Conservation (phyloP, 2,797 vertebrate species). For the Manis crassicaudata region DNA sequence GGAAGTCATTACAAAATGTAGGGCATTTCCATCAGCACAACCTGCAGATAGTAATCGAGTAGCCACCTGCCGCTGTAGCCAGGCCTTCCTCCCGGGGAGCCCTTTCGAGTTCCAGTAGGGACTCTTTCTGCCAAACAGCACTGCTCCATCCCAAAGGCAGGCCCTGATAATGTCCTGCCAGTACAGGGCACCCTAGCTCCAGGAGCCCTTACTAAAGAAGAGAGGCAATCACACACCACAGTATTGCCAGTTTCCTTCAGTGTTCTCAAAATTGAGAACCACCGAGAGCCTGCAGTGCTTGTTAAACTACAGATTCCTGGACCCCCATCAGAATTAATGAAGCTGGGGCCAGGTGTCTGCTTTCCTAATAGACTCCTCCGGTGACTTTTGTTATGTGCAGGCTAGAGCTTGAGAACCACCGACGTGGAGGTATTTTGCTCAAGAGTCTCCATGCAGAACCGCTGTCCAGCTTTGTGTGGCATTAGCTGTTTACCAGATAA, state of each 20-base stretch:
- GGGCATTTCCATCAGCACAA: neutral
- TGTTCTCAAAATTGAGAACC: neutral
- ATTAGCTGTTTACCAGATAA: neutral
- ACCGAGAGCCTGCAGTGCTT: neutral
- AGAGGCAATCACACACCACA: neutral
- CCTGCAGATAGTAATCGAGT: neutral
- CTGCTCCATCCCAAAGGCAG: neutral
- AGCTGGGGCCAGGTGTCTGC: neutral
- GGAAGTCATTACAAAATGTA: constrained; percentile 29
- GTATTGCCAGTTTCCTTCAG: accelerated
- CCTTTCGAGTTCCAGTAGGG: neutral
- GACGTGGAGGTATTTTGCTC: neutral
- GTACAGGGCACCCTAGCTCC: neutral
- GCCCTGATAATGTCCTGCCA: accelerated
- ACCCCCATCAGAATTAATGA: neutral
- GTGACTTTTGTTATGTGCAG: accelerated
- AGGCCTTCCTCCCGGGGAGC: neutral
- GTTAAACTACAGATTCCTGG: neutral
- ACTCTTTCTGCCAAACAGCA: neutral
- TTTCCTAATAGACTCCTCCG: accelerated
- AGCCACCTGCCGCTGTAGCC: accelerated
- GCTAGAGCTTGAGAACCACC: accelerated
- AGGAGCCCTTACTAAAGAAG: neutral
- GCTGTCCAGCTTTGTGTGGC: neutral
- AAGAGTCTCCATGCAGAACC: neutral